phyloP scores from a whole-genome alignment of 2,113 vertebrate genomes.

The Neolamprologus cancellatus region DNA sequence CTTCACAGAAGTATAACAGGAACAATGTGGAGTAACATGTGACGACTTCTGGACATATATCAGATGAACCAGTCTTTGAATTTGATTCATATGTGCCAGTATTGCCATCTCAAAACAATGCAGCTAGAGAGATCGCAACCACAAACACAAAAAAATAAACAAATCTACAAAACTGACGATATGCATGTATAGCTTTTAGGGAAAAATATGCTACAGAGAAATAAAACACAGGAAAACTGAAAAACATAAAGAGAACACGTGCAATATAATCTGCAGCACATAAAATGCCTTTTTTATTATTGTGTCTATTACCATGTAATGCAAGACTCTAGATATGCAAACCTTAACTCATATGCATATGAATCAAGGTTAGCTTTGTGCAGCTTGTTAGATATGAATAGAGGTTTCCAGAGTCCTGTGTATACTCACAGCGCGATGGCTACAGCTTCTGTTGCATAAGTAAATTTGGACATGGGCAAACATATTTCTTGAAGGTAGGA shows the following conservation, averaged over 20 bases:
- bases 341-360: neutral
- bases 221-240: neutral
- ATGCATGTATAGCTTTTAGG: accelerated
- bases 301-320: neutral
- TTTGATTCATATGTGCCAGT: neutral
- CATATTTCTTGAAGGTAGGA: neutral
- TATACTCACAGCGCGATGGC: neutral
- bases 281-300: neutral
- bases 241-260: neutral
- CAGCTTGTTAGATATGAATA: neutral
- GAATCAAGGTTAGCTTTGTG: neutral
- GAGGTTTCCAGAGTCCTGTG: neutral
- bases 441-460: neutral
- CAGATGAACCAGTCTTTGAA: neutral
- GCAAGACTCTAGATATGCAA: neutral
- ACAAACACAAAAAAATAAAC: neutral
- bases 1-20: neutral
- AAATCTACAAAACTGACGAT: neutral
- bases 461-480: neutral
- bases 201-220: accelerated
- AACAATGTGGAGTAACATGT: neutral
- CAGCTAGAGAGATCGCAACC: neutral
- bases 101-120: neutral
- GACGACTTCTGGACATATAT: neutral
- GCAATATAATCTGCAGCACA: neutral